Base-by-base conservation (phyloP, 2,888 invertebrate genomes). In the Drosophila paracracens region DNA sequence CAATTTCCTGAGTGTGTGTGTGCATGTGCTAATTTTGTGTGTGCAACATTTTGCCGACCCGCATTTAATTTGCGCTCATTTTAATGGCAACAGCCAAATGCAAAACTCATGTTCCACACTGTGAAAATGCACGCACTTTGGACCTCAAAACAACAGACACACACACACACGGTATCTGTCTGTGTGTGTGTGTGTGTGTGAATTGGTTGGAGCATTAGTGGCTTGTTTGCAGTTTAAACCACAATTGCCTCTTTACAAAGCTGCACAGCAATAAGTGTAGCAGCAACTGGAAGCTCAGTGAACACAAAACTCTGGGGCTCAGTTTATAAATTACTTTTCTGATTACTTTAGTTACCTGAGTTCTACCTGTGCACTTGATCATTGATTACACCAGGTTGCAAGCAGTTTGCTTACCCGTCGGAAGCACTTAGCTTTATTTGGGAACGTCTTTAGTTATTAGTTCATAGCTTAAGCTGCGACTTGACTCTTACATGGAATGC, bases 51-150 rank as follows among this genome's bases (percentile, higher is more conserved):
- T 83, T 70, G 84, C 80, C 82, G 81, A 79, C 91, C 91, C 91
- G 91, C 90, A 91, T 91, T 91, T 91, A 91, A 91, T 91, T 90
- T 91, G 81, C 77, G 85, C 88, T 91, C 91, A 91, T 91, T 91
- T 91, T 87, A 90, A 83, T 83, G 85, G 87, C 73, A 81, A 58
- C 66, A 59, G 83, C 74, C 80, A 91, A 91, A 91, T 91, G 91
- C 91, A 88, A 90, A 91, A 91, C 75, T 82, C 91, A 85, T 91
- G 91, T 91, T 87, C 74, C 83, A 78, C 82, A 77, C 71, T 66
- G 75, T 79, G 76, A 52, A 77, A 79, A 73, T 74, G 81, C 88
- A 88, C 88, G 87, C 88, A 89, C 83, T 79, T 76, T 73, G 73
- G 72, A 76, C 50, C 51, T 67, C 62, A 46, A 50, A 50, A 48